phyloP scores from a whole-genome alignment of 2,888 invertebrate species.

The Epinotia ramella region DNA sequence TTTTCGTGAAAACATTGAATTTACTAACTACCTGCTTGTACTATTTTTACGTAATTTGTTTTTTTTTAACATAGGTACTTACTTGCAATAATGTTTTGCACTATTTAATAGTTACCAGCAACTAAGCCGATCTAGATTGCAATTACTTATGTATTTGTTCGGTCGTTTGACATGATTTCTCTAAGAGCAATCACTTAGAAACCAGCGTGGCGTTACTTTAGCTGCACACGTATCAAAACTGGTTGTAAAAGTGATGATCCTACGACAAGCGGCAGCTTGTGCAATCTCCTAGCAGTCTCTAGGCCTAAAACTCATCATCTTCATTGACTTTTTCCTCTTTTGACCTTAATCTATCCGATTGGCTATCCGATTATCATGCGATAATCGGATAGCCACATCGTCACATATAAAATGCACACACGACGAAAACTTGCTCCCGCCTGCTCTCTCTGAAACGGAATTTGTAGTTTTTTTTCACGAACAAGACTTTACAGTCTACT shows the following conservation, averaged over 20 bases:
- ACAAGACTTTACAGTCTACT: too few relatives aligned
- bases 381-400: neutral
- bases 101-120: too few relatives aligned
- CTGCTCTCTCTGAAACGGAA: neutral
- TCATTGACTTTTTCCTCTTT: conserved; percentile 6
- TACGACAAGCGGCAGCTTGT: conserved; percentile 2
- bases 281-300: neutral
- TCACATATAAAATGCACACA: neutral
- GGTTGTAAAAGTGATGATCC: conserved; percentile 34
- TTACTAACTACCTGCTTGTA: too few relatives aligned
- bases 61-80: too few relatives aligned
- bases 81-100: neutral
- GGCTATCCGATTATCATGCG: too few relatives aligned
- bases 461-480: neutral
- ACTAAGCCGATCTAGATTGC: neutral
- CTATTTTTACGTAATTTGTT: too few relatives aligned
- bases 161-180: conserved; percentile 31
- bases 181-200: conserved; percentile 25
- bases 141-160: conserved; percentile 1
- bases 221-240: conserved; percentile 24
- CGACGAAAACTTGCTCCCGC: neutral
- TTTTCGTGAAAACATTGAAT: too few relatives aligned
- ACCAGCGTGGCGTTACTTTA: conserved; percentile 7
- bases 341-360: too few relatives aligned
- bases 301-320: conserved; percentile 9